These are phyloP conservation scores for Corythoichthys intestinalis DNA, from an alignment of 2,113 vertebrate species.

Conservation along the genomic window DNA sequence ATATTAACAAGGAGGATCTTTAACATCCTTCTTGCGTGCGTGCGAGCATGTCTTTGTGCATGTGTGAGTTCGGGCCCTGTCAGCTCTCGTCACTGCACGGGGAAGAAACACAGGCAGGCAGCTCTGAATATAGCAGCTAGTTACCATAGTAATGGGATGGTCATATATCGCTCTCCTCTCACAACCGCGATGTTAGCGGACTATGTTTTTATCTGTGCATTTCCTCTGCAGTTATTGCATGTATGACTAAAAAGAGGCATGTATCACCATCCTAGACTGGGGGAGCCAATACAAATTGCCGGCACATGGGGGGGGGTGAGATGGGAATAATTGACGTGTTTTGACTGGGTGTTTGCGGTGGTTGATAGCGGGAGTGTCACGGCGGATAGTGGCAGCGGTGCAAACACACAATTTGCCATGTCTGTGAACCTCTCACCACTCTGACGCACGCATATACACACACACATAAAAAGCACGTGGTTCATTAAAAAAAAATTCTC, in stretches of 20 bases:
- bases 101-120: slow-evolving; percentile 62
- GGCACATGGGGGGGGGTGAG: slow-evolving; percentile 2
- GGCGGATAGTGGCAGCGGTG: slow-evolving; percentile 44
- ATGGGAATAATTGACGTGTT: slow-evolving; percentile 60
- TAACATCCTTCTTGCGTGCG: slow-evolving; percentile 29
- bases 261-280: not conserved
- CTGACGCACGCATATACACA: slow-evolving; percentile 8
- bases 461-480: not conserved
- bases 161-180: slow-evolving; percentile 56
- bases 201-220: slow-evolving; percentile 67
- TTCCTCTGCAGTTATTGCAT: slow-evolving; percentile 60
- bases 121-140: slow-evolving; percentile 71
- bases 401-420: slow-evolving; percentile 37
- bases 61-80: slow-evolving; percentile 47
- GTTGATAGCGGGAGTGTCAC: slow-evolving; percentile 21
- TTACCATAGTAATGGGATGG: slow-evolving; percentile 75
- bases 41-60: slow-evolving; percentile 14
- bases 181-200: slow-evolving; percentile 66
- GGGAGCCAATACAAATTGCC: not conserved
- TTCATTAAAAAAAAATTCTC: slow-evolving; percentile 21
- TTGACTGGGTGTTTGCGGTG: slow-evolving; percentile 62
- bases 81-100: slow-evolving; percentile 65
- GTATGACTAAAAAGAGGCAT: slow-evolving; percentile 46
- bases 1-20: slow-evolving; percentile 1
- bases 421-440: slow-evolving; percentile 51